Base-by-base conservation (phyloP, 1,140 invertebrate species). In the Diprion similis region DNA sequence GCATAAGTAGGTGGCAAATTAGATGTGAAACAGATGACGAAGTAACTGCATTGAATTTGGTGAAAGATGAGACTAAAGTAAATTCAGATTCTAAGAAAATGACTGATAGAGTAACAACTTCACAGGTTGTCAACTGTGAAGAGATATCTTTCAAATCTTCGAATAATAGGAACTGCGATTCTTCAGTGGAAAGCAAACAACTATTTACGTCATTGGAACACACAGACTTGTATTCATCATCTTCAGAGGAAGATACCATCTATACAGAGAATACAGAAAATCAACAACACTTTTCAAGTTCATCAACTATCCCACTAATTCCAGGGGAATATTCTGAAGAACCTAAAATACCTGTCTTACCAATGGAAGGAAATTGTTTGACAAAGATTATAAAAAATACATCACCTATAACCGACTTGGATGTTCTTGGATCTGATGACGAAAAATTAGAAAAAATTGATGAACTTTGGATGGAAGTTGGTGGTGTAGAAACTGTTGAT, bases 361-460 rank as follows among this genome's bases (percentile, higher is more conserved):
- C 81, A 9, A 82, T 82, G 76, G 83, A 83, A 46, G 81, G 76
- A 1, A 82, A 83, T 48, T 81, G 77, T 71, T 73, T 83, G 17
- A 81, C 80, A 1, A 83, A 83, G 74, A 76, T 84, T 4, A 78
- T 83, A 4, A 84, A 82, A 66, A 78, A 82, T 47, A 79, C 80
- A 19, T 37, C 79, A 24, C 80, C 83, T 9, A 80, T 83, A 59
- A 79, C 78, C 3, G 78, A 81, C 68, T 37, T 84, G 8, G 79
- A 79, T 68, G 73, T 81, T 24, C 70, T 80, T 2, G 75, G 81
- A 19, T 81, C 81, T 1, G 79, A 81, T 11, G 80, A 82, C 8
- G 82, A 82, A 37, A 79, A 78, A 15, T 68, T 73, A 1, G 73
- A 78, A 65, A 78, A 82, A 68, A 79, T 80, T n/a, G 76, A 81